These are phyloP conservation scores for Epizoanthus stellaris DNA, from an alignment of 92 coral and sea anemone genomes.

Conservation along the genomic window DNA sequence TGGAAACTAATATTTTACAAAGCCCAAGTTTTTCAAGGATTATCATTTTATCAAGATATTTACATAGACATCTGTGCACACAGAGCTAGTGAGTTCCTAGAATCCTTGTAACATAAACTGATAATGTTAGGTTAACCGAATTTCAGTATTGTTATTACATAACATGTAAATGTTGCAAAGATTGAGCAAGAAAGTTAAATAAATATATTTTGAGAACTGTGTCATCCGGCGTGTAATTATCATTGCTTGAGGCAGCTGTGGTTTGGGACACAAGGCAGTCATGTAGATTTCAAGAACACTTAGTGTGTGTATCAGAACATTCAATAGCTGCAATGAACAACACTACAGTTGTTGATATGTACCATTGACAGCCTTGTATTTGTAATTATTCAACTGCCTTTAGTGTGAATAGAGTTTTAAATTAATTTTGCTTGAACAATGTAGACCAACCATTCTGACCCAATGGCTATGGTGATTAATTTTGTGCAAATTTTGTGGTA, in stretches of 20 bases:
- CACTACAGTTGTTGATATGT: too few relatives aligned
- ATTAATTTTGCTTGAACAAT: too few relatives aligned
- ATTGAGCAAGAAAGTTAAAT: neutral
- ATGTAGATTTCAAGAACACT: neutral
- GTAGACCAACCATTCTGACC: too few relatives aligned
- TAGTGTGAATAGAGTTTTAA: too few relatives aligned
- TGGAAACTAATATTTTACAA: conserved; percentile 26
- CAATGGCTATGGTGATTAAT: too few relatives aligned
- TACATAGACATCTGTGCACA: neutral
- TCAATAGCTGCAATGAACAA: neutral
- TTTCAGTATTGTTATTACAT: neutral
- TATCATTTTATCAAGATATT: too few relatives aligned
- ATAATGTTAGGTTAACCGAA: neutral
- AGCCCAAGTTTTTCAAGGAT: too few relatives aligned
- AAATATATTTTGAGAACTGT: neutral
- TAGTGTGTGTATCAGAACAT: neutral
- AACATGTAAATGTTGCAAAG: too few relatives aligned
- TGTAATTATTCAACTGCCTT: too few relatives aligned
- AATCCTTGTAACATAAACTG: too few relatives aligned
- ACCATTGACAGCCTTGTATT: too few relatives aligned
- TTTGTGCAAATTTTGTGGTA: too few relatives aligned
- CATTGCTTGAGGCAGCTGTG: conserved; percentile 17
- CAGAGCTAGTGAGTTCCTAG: neutral
- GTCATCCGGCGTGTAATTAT: neutral
- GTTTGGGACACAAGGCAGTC: conserved; percentile 14